Percentiles rank a stretch among this genome's conserved stretches.
These are phyloP conservation scores for Periplaneta americana DNA, from an alignment of 1,140 invertebrate genomes.

Conservation along the genomic window DNA sequence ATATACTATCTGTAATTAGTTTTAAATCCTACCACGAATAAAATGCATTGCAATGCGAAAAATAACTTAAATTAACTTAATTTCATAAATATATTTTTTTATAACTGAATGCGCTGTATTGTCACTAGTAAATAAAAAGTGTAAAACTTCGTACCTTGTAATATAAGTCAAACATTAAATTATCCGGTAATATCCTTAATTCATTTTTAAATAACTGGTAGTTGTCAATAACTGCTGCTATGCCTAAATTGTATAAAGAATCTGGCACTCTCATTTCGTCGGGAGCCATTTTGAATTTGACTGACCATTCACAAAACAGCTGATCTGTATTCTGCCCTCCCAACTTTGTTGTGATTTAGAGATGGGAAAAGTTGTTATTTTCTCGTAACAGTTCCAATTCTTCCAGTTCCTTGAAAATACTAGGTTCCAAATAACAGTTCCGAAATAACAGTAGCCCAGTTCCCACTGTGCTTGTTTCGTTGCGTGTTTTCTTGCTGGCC, in stretches of 20 bases:
- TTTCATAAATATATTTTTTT: background rate
- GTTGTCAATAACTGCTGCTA: constrained; percentile 35
- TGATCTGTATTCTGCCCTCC: constrained; percentile 13
- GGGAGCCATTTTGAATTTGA: constrained; percentile 17
- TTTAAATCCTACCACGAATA: background rate
- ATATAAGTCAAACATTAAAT: constrained; percentile 58
- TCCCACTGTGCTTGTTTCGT: too few relatives aligned
- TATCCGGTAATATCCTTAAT: constrained; percentile 44
- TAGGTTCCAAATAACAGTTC: too few relatives aligned
- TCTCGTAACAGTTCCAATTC: too few relatives aligned
- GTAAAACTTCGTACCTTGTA: constrained; percentile 44
- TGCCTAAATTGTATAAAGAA: constrained; percentile 29
- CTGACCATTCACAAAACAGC: constrained; percentile 18
- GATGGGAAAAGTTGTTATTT: too few relatives aligned
- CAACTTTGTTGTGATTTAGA: too few relatives aligned
- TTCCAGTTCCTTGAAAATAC: too few relatives aligned
- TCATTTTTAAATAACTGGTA: constrained; percentile 39
- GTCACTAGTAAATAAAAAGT: background rate
- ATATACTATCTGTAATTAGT: background rate
- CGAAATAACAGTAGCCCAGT: too few relatives aligned
- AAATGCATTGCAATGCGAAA: background rate
- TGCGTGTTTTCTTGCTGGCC: too few relatives aligned
- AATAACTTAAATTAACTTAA: background rate
- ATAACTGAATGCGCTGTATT: background rate
- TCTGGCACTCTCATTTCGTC: background rate